phyloP scores from a whole-genome alignment of 2,113 vertebrate species.

The Nannobrachium achirus region DNA sequence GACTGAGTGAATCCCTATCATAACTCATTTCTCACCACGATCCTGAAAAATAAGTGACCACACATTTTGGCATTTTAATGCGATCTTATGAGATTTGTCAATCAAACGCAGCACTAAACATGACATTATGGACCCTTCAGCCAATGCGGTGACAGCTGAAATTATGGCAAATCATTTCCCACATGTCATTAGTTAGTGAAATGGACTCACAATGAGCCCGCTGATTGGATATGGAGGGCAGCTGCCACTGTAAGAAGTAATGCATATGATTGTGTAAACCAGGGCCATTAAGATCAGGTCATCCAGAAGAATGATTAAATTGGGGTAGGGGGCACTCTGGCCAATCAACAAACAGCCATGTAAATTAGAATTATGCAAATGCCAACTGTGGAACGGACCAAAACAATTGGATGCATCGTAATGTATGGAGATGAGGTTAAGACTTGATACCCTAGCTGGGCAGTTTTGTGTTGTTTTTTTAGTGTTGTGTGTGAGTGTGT shows the following conservation, averaged over 20 bases:
- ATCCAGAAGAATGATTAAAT: conserved; percentile 52
- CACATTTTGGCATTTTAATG: not conserved
- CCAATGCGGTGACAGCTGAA: conserved; percentile 28
- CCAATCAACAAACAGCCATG: conserved; percentile 52
- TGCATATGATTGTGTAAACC: conserved; percentile 27
- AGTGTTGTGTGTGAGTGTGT: conserved; percentile 1
- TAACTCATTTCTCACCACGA: too few relatives aligned
- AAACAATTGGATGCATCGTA: conserved; percentile 7
- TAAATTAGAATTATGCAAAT: conserved; percentile 53
- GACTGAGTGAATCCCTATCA: too few relatives aligned
- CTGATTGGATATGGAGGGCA: conserved; percentile 31
- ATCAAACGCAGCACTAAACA: not conserved
- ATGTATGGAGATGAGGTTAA: conserved; percentile 3
- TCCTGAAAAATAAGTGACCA: too few relatives aligned
- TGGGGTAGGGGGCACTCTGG: conserved; percentile 6
- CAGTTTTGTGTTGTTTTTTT: not conserved
- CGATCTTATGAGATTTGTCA: not conserved
- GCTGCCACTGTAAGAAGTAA: conserved; percentile 5
- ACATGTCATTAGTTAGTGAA: conserved; percentile 39
- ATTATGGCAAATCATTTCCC: conserved; percentile 27
- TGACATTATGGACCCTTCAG: not conserved
- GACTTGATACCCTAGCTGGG: not conserved
- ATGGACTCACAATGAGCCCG: not conserved
- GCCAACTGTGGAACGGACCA: not conserved
- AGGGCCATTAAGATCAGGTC: conserved; percentile 44